Evolutionary conservation across 2,888 invertebrate species (phyloP).

Genomic region (Gibbula magus): DNA sequence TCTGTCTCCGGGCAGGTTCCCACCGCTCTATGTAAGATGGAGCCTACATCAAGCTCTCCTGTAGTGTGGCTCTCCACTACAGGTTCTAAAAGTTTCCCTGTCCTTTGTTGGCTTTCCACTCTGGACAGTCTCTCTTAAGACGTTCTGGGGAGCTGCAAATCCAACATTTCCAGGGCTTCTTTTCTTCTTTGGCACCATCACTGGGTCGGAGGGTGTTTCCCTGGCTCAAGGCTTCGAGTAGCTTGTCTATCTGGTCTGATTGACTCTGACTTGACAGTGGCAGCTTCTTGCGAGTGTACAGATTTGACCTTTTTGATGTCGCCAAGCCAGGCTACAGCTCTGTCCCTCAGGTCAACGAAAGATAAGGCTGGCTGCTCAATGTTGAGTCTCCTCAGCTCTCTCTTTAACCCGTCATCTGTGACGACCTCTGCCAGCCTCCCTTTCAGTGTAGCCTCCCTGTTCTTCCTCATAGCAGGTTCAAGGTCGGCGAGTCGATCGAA

Average conservation of each 20-base stretch:
- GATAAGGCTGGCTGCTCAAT: background rate
- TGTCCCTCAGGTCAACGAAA: too few species aligned
- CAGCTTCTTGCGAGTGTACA: too few species aligned
- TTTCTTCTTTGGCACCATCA: too few species aligned
- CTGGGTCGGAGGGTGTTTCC: background rate
- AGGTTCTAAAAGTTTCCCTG: too few species aligned
- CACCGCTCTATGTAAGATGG: too few species aligned
- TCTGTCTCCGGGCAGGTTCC: too few species aligned
- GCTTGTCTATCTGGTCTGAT: background rate
- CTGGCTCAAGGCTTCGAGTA: background rate
- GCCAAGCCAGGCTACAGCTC: background rate
- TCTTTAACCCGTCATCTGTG: background rate
- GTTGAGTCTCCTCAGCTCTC: conserved; percentile 2
- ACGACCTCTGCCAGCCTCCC: background rate
- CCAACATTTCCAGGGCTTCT: too few species aligned
- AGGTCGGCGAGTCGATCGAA: background rate
- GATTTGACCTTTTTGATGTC: background rate
- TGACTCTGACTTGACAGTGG: too few species aligned
- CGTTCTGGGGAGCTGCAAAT: background rate
- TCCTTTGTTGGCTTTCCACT: too few species aligned
- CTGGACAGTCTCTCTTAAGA: too few species aligned
- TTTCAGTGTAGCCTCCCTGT: background rate
- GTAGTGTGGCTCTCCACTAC: too few species aligned
- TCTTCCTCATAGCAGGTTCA: background rate
- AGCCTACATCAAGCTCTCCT: too few species aligned